Percentiles rank a stretch among this genome's conserved stretches.
Evolutionary conservation across 64 coral and sea anemone species (phyloP).

Genomic region (Dendrophyllia cribrosa): DNA sequence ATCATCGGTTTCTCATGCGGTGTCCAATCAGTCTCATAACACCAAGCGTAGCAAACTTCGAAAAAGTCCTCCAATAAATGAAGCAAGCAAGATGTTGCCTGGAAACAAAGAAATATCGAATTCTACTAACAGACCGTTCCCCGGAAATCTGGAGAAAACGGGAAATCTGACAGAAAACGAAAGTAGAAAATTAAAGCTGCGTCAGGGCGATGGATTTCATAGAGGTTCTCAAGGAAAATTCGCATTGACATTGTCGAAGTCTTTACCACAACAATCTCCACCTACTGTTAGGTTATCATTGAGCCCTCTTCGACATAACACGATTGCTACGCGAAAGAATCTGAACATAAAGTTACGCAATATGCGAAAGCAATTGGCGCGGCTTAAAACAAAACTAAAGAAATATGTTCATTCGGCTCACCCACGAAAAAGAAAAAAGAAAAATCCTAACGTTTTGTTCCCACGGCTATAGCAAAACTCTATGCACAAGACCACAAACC

Average conservation of each 20-base stretch:
- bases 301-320: not conserved
- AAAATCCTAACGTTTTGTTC: not conserved
- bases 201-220: not conserved
- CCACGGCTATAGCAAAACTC: too few species aligned
- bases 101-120: not conserved
- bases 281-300: not conserved
- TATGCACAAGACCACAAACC: too few species aligned
- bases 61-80: not conserved
- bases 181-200: not conserved
- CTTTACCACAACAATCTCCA: not conserved
- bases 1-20: not conserved
- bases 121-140: not conserved
- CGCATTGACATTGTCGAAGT: not conserved
- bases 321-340: not conserved
- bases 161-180: not conserved
- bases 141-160: not conserved
- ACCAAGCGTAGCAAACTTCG: not conserved
- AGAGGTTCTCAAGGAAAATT: not conserved
- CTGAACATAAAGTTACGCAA: not conserved
- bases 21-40: not conserved
- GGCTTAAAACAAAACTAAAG: constrained; percentile 3
- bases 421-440: not conserved
- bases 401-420: not conserved
- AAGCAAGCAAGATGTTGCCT: not conserved
- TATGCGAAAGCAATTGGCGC: constrained; percentile 1